Evolutionary conservation across 2,888 invertebrate species (phyloP).

Genomic region (Athalia rosae): DNA sequence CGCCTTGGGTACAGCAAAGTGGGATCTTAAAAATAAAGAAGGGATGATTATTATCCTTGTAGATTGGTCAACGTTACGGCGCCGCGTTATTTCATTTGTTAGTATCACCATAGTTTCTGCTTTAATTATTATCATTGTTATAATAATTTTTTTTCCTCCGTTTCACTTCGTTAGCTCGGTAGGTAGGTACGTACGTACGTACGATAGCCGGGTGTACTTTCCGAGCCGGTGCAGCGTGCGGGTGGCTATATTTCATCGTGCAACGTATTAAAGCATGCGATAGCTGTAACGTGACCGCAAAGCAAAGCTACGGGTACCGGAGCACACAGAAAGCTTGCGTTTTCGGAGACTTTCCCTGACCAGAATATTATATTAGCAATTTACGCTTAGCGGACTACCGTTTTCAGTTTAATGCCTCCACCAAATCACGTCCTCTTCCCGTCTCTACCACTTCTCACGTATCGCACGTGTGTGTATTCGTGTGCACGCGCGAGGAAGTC

Average conservation of each 20-base stretch:
- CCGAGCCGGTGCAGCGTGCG: too few relatives aligned
- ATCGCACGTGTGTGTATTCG: too few relatives aligned
- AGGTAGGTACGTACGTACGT: too few relatives aligned
- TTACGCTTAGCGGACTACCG: slow-evolving; percentile 17
- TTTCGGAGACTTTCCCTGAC: slow-evolving; percentile 43
- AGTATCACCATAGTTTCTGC: too few relatives aligned
- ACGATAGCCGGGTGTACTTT: too few relatives aligned
- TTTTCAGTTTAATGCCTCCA: slow-evolving; percentile 33
- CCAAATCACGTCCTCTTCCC: not conserved
- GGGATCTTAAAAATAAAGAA: slow-evolving; percentile 21
- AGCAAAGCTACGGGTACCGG: slow-evolving; percentile 24
- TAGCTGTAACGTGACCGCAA: slow-evolving; percentile 37
- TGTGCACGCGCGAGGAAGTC: too few relatives aligned
- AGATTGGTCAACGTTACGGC: not conserved
- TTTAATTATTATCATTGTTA: too few relatives aligned
- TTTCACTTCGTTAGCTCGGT: too few relatives aligned
- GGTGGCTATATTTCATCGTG: slow-evolving; percentile 5
- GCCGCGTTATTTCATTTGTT: too few relatives aligned
- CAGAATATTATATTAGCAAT: slow-evolving; percentile 43
- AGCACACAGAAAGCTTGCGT: slow-evolving; percentile 28
- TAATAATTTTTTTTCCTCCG: too few relatives aligned
- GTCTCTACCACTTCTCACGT: slow-evolving; percentile 15
- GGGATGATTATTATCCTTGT: not conserved
- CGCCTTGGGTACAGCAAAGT: slow-evolving; percentile 39
- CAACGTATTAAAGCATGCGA: not conserved